Percentiles rank a stretch among this genome's conserved stretches.
Conservation (phyloP, 2,113 vertebrate genomes). For the Chloroceryle aenea region DNA sequence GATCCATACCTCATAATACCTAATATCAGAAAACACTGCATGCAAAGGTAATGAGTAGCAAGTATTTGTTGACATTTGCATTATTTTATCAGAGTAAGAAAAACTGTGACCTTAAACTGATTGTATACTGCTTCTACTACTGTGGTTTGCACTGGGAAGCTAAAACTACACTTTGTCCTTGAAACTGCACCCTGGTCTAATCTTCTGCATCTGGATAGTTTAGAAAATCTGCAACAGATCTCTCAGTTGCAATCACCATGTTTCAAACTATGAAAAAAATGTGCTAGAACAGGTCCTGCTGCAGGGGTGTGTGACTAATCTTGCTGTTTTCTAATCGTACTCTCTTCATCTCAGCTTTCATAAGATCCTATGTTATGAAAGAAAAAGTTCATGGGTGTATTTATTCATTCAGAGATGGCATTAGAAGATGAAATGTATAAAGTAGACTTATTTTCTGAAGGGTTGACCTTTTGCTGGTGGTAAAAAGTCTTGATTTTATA, state of each 20-base stretch:
- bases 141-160: neutral
- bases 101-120: neutral
- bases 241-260: neutral
- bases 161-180: neutral
- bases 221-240: neutral
- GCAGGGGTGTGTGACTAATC: slow-evolving; percentile 28
- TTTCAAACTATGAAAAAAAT: slow-evolving; percentile 50
- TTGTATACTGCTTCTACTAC: neutral
- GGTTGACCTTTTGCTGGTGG: neutral
- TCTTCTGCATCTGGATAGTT: neutral
- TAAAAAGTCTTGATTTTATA: neutral
- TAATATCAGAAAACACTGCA: neutral
- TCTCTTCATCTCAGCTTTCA: neutral
- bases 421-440: neutral
- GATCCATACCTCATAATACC: neutral
- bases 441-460: neutral
- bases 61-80: neutral
- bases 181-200: neutral
- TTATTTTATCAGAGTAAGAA: neutral
- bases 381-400: neutral
- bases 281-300: slow-evolving; percentile 58
- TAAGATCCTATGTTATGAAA: neutral
- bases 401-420: neutral
- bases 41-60: neutral
- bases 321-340: slow-evolving; percentile 1